Evolutionary conservation across 1,140 invertebrate genomes (phyloP), one percentile per base, ranked within the genome.

Genomic region (Nasonia longicornis): DNA sequence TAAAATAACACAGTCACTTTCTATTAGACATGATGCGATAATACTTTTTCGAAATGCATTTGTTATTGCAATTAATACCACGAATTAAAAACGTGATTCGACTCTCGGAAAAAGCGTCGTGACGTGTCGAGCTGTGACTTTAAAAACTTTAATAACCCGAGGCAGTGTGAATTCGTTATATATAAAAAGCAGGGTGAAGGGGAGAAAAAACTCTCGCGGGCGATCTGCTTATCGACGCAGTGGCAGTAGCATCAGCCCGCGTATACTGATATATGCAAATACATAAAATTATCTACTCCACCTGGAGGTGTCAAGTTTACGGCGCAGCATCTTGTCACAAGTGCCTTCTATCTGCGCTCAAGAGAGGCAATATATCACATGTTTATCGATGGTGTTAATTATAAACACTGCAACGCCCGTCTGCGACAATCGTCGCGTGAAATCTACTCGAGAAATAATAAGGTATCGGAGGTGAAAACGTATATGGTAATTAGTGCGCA

Each of bases 381-480:
- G 31, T 38, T 76, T 45, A 66, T 22, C 73, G 48, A 31, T 48
- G 20, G 29, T 42, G 69, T 71, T 71, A 71, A 71, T 71, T 71
- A 71, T n/a, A 38, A 71, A 71, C 26, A 26, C 35, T 38, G 69
- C 16, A n/a, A 14, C 26, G 67, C 29, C 67, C 29, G 20, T n/a
- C 66, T 22, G 20, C 38, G 38, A 52, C 31, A 38, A n/a, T 8
- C 63, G 11, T 14, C 26, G 31, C 38, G 48, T 16, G 38, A 79
- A 71, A 79, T 42, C 22, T 16, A 71, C 45, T 79, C 20, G 48
- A 71, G 31, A 79, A 71, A 71, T 79, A 71, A 58, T 79, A 71
- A 71, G 45, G 2, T 20, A 26, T 63, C 11, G 11, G 76, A 48
- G 64, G 64, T n/a, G 11, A 7, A 70, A 77, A 70, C 11, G 4